Base-by-base conservation (phyloP, 2,888 invertebrate species). In the Watsonalla binaria region DNA sequence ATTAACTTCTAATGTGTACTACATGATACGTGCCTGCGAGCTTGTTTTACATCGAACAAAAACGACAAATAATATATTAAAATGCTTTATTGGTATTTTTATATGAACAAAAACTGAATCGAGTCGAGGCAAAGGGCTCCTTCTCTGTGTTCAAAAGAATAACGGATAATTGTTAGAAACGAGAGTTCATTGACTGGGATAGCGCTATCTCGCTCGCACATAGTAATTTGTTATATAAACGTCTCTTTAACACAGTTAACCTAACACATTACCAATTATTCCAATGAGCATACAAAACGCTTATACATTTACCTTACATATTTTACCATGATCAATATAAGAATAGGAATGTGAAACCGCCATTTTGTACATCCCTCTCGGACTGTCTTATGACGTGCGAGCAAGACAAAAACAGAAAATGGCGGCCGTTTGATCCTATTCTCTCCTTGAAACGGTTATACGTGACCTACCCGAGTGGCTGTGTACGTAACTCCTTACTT, bases 401-500 rank as follows among this genome's bases (percentile, higher is more conserved):
- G 24, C 24, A 24, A 1, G 24, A 24, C 24, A 24, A 4, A 24
- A 24, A 24, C 24, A 24, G 24, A 24, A 24, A 24, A 24, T 24
- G 24, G 24, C 24, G 24, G 24, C 24, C 24, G 24, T 24, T 24
- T 1, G 24, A 24, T 24, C 24, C 24, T 24, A 24, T 24, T 24
- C 24, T 24, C 24, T 24, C 24, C 24, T 24, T 24, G 24, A 24
- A 24, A 24, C 24, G 24, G 24, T 24, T 24, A 24, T 48, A 35
- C 35, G 15, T 33, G 37, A 37, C 33, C 37, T 48, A 48, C 24
- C 35, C 13, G 37, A 13, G 49, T 15, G 15, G 14, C 49, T 15
- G 9, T 48, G 53, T 47, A 42, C 54, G 51, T 53, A 63, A 70
- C 65, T 63, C 66, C 68, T 66, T 66, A 72, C 76, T 76, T 72